Percentiles rank a stretch among this genome's conserved stretches.
These are phyloP conservation scores for Aphrophora alni DNA, from an alignment of 2,888 invertebrate genomes.

Conservation along the genomic window DNA sequence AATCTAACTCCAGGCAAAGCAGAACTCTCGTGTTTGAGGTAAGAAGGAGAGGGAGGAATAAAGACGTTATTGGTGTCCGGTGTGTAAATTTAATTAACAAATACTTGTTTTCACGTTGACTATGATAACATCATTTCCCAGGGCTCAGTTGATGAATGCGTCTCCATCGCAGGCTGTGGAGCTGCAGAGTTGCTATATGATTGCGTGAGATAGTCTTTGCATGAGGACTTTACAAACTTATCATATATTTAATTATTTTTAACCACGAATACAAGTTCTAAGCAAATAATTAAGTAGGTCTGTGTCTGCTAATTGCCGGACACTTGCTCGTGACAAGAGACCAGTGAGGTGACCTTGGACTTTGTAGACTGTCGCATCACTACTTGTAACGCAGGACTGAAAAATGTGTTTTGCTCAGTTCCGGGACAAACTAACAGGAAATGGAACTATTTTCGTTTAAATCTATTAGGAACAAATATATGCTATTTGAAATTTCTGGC, in stretches of 20 bases:
- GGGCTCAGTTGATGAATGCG: neutral
- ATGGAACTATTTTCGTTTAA: too few relatives aligned
- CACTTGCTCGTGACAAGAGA: neutral
- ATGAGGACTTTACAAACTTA: neutral
- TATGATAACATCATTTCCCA: neutral
- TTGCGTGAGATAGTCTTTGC: neutral
- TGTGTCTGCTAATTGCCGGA: neutral
- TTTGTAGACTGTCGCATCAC: neutral
- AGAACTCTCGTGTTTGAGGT: too few relatives aligned
- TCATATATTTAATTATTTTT: slow-evolving; percentile 6
- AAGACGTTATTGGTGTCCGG: slow-evolving; percentile 32
- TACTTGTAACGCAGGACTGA: too few relatives aligned
- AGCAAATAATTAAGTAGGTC: slow-evolving; percentile 2
- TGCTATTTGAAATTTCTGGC: too few relatives aligned
- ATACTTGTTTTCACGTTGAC: slow-evolving; percentile 23
- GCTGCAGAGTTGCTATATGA: too few relatives aligned
- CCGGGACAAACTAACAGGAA: too few relatives aligned
- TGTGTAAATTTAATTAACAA: slow-evolving; percentile 39
- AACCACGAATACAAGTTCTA: neutral
- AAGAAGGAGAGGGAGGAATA: slow-evolving; percentile 14
- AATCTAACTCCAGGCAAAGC: too few relatives aligned
- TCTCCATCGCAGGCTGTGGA: neutral
- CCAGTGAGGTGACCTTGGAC: neutral
- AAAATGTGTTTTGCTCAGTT: too few relatives aligned
- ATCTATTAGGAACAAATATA: too few relatives aligned